Evolutionary conservation across 2,888 invertebrate species (phyloP), one percentile per base, ranked within the genome.

Genomic region (Meiosimyza platycephala): DNA sequence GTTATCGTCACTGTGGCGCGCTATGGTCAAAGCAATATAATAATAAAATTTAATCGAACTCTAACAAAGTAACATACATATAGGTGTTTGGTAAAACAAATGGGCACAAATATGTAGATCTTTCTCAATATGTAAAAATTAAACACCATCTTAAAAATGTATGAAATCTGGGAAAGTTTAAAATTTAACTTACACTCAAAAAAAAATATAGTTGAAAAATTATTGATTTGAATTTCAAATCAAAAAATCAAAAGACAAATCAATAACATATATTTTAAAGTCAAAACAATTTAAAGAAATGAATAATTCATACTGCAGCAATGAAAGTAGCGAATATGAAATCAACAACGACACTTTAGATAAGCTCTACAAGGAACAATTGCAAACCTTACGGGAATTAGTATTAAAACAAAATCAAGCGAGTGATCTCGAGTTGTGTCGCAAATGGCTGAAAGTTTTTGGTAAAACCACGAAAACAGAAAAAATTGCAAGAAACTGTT

Each of bases 391-490:
- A 9, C 76, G 79, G 6, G 74, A 79, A 64, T 74, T 80, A 15
- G 76, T 79, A 6, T 64, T 81, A 22, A 79, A 78, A 67, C 75
- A 77, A 1, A 76, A 79, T 15, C 73, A 77, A 51, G 72, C 76
- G 0, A 62, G 78, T n/a, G 80, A 80, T 28, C 78, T 82, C 16
- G 79, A 80, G 16, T 73, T 79, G 15, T 81, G 80, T 64, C 79
- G 77, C 40, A 78, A 76, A 72, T 87, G 86, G 86, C 71, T 87
- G 12, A 78, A 84, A 47, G 78, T 81, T 18, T 83, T 87, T 54
- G 80, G 81, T 51, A 68, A 76, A 2, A 79, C 81, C 0, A 67
- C 75, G 0, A 71, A 75, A 5, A 71, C 76, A 0, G 84, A 87
- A 40, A 84, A 83, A 74, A 74, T 84, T 54, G 78, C 80, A 2